Conservation (phyloP, 2,797 vertebrate genomes). For the Acanthurus tractus region DNA sequence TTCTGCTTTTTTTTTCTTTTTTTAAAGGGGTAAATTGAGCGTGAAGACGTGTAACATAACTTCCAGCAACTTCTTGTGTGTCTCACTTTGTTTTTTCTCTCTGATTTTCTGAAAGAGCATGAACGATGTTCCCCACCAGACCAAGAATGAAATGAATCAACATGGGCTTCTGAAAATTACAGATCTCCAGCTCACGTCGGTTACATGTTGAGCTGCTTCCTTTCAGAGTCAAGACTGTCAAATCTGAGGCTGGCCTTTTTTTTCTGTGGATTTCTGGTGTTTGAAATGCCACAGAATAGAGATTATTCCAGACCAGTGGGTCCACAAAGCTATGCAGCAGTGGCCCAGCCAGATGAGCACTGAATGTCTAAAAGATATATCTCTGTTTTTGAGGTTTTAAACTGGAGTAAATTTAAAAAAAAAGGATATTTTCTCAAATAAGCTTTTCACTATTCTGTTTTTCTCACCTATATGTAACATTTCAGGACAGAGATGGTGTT, state of each 20-base stretch:
- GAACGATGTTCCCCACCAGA: constrained; percentile 51
- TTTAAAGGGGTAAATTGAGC: constrained; percentile 51
- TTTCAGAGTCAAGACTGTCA: constrained; percentile 50
- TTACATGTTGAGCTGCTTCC: constrained; percentile 62
- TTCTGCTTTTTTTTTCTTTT: constrained; percentile 32
- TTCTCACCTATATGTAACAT: no score
- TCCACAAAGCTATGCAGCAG: constrained; percentile 53
- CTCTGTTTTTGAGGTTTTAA: constrained; percentile 23
- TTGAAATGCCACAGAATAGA: constrained; percentile 59
- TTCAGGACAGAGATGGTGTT: neutral
- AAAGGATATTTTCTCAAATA: neutral
- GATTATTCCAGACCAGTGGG: constrained; percentile 69
- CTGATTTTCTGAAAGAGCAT: constrained; percentile 28
- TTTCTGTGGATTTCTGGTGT: constrained; percentile 65
- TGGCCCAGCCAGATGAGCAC: constrained; percentile 21
- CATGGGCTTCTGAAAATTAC: constrained; percentile 71
- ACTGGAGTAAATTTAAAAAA: constrained; percentile 1
- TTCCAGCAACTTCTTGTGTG: constrained; percentile 43
- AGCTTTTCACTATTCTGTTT: no score
- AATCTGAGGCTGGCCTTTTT: constrained; percentile 46
- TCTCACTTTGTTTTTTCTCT: constrained; percentile 45
- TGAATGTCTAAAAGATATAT: constrained; percentile 32
- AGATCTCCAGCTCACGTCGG: constrained; percentile 62
- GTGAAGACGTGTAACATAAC: constrained; percentile 51
- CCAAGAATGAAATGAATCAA: constrained; percentile 59